Base-by-base conservation (phyloP, 2,113 vertebrate species). In the Accipiter cooperii region DNA sequence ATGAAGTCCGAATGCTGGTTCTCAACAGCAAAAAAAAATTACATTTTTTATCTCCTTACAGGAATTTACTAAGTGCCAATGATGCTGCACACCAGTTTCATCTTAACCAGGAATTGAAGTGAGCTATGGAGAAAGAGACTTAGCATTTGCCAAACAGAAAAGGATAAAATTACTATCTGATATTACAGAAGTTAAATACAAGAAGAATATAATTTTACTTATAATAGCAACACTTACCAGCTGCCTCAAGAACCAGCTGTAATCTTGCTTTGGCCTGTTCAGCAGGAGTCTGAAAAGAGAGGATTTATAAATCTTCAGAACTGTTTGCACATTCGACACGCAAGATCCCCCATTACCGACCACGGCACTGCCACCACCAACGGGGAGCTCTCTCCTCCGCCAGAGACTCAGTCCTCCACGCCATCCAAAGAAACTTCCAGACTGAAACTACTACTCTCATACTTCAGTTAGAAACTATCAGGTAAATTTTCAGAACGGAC, bases 221-320 rank as follows among this genome's bases (percentile, higher is more conserved):
- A 9, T 31, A 52, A 64, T 10, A 75, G 90, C n/a, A 92, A 92
- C 29, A 98, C 98, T 98, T 98, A 99, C 99, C 99, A 97, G 99
- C 99, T 94, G 99, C 99, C 98, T 99, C 99, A 25, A 99, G 98
- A 47, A 99, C 99, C 97, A 99, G 90, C 68, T 99, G 99, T 51
- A 99, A 98, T 93, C 99, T 98, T 76, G 99, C 99, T 93, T 99
- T 99, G 93, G 99, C 99, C 96, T 99, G 99, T 90, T 99, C 99
- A 57, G 99, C 98, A 90, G 99, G 99, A 87, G 99, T 99, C 99
- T 99, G 98, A 91, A 97, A 96, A 95, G 85, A 98, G 97, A 91
- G 91, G 94, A 91, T 44, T 28, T 13, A 25, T 42, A 69, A 77
- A 74, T 12, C 63, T 83, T 77, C 58, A 25, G 7, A 15, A 36